Evolutionary conservation across 2,113 vertebrate genomes (phyloP).

Genomic region (Benitochromis conjunctus): DNA sequence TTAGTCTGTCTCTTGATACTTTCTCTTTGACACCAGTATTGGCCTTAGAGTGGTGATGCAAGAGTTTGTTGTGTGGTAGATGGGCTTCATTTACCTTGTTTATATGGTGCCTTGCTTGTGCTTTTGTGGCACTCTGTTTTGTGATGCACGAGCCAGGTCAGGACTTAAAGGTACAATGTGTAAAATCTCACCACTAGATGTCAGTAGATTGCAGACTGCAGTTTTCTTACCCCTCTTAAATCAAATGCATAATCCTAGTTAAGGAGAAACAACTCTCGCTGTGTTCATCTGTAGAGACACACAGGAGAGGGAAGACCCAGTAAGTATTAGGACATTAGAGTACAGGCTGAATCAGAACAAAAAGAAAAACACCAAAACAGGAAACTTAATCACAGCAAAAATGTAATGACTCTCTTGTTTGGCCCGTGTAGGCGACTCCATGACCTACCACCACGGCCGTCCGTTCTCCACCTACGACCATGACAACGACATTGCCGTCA

Average conservation of each 20-base stretch:
- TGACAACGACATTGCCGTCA: constrained; percentile 94
- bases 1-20: background rate
- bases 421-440: constrained; percentile 87
- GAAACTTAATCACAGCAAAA: background rate
- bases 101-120: background rate
- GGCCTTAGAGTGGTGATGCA: background rate
- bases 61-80: background rate
- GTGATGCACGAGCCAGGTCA: background rate
- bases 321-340: too few species aligned
- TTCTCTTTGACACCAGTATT: background rate
- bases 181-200: background rate
- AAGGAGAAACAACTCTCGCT: background rate
- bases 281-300: background rate
- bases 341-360: background rate
- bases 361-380: too few species aligned
- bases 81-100: background rate
- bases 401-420: background rate
- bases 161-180: background rate
- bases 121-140: background rate
- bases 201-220: background rate
- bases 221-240: background rate
- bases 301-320: too few species aligned
- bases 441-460: constrained; percentile 92
- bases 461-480: constrained; percentile 94
- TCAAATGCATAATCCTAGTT: background rate